Evolutionary conservation across 2,888 invertebrate species (phyloP), one percentile per base, ranked within the genome.

Genomic region (Metopia argyrocephala): DNA sequence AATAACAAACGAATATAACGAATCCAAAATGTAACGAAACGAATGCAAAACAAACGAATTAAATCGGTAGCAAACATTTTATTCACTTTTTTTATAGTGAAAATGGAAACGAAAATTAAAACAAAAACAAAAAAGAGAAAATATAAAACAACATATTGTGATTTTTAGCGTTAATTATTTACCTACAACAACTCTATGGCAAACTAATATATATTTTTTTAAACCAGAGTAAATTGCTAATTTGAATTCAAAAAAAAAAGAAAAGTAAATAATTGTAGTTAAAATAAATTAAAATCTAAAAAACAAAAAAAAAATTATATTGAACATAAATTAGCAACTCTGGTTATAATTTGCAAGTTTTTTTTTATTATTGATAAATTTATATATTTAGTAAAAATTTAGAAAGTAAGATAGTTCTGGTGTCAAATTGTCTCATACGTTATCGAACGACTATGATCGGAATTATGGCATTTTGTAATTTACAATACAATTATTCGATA

Each of bases 111-210:
- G 12, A 31, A 56, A 15, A 73, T n/a, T n/a, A 66, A 66, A 80
- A 54, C 66, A 78, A 86, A 84, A 89, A 87, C 89, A 87, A 87
- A 15, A 31, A 28, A 28, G 12, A 31, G 46, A 15, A 73, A n/a
- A n/a, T 61, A 66, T 76, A 54, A 66, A 78, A 86, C 83, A 89
- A 87, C 89, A 87, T 87, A 89, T 89, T 89, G 89, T 89, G 90
- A 89, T 89, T 89, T 88, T 86, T 89, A 89, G 89, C 86, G 89
- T 89, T 89, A 89, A 89, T 89, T 89, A 89, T 87, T 87, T 86
- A 82, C 85, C 85, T 85, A 86, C 78, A 75, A 79, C 82, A 82
- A 82, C 83, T 79, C 76, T 76, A 76, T 64, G 64, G 74, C 80
- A 76, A 65, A 70, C 45, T 65, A 20, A 68, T 59, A 46, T 45